A percentile compares a stretch with the other conserved stretches of the same genome.
Conservation (phyloP, 2,888 invertebrate species). For the Epistrophe eligans region DNA sequence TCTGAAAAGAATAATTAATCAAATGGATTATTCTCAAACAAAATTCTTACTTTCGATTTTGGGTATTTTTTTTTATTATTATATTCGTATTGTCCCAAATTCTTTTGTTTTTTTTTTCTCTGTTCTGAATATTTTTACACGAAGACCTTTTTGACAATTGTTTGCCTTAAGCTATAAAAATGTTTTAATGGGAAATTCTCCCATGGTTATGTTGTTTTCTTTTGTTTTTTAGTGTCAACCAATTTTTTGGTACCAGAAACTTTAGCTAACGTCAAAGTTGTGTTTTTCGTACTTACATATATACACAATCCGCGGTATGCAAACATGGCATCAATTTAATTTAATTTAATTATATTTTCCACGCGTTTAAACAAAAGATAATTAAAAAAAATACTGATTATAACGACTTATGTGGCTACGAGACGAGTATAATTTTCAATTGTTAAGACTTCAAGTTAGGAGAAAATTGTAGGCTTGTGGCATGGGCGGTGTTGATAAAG, state of each 20-base stretch:
- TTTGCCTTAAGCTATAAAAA: neutral
- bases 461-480: slow-evolving; percentile 41
- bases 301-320: neutral
- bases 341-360: slow-evolving; percentile 47
- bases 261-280: neutral
- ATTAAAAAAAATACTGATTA: neutral
- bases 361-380: slow-evolving; percentile 59
- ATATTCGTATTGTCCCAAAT: slow-evolving; percentile 13
- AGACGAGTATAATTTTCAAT: slow-evolving; percentile 6
- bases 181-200: slow-evolving; percentile 42
- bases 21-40: slow-evolving; percentile 41
- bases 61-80: neutral
- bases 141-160: neutral
- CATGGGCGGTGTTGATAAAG: neutral
- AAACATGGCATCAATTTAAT: slow-evolving; percentile 31
- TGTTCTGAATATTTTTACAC: neutral
- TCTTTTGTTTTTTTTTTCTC: neutral
- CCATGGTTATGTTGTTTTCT: slow-evolving; percentile 41
- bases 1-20: slow-evolving; percentile 56
- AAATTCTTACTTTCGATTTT: slow-evolving; percentile 40
- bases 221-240: neutral
- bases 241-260: slow-evolving; percentile 22
- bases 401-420: neutral
- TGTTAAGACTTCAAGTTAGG: slow-evolving; percentile 33
- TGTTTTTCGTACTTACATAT: no score